Conservation (phyloP, 2,113 vertebrate genomes). For the Parotia lawesii region DNA sequence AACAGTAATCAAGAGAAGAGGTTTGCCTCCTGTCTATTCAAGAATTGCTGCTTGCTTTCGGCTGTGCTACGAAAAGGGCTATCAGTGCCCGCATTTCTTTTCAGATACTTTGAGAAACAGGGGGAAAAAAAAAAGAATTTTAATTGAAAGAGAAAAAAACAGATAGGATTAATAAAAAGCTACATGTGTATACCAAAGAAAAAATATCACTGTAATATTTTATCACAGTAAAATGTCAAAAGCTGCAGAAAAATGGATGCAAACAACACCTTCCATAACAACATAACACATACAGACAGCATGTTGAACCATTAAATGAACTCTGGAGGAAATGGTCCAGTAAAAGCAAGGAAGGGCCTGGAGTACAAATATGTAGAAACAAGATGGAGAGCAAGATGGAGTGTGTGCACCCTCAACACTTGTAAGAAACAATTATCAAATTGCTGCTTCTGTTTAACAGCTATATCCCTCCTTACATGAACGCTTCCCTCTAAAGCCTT, state of each 20-base stretch:
- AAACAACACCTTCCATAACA: neutral
- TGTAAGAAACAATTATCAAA: neutral
- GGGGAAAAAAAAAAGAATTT: neutral
- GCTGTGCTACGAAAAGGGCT: neutral
- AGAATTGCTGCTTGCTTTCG: neutral
- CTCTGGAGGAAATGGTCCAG: neutral
- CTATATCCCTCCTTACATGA: neutral
- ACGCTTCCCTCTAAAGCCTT: neutral
- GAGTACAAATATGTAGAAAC: neutral
- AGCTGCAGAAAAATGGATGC: neutral
- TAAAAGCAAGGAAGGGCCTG: neutral
- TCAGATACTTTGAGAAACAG: neutral
- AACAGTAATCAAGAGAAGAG: neutral
- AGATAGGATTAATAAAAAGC: neutral
- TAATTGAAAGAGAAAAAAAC: neutral
- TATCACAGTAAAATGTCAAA: neutral
- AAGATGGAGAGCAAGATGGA: neutral
- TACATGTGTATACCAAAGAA: neutral
- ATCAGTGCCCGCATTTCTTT: neutral
- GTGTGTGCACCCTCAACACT: neutral
- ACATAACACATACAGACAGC: neutral
- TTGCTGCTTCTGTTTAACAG: neutral
- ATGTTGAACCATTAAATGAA: neutral
- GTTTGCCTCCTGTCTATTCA: neutral
- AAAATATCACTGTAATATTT: neutral